Percentiles rank a stretch among this genome's conserved stretches.
Conservation (phyloP, 64 coral and sea anemone genomes). For the Pocillopora verrucosa region DNA sequence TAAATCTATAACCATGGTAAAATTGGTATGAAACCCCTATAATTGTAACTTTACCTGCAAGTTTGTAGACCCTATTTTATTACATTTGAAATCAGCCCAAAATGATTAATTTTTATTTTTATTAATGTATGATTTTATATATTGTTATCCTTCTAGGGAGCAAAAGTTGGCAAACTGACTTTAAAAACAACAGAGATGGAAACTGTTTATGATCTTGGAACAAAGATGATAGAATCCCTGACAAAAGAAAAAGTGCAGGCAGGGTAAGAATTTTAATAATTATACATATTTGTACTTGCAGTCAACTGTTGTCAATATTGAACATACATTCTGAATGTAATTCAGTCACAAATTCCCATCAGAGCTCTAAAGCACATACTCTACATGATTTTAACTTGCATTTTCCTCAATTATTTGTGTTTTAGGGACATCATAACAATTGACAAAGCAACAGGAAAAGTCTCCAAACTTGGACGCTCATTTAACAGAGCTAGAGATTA, state of each 20-base stretch:
- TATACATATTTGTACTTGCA: neutral
- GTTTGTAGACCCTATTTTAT: too few species aligned
- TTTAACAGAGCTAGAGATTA: constrained; percentile 98
- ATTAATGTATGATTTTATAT: neutral
- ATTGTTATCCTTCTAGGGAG: constrained; percentile 44
- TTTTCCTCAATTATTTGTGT: neutral
- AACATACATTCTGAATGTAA: neutral
- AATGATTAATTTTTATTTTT: neutral
- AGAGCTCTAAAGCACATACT: too few species aligned
- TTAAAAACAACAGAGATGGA: constrained; percentile 99
- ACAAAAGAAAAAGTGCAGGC: constrained; percentile 99
- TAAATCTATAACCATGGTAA: too few species aligned
- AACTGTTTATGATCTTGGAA: constrained; percentile 96
- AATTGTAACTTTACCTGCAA: too few species aligned
- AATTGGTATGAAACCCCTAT: too few species aligned
- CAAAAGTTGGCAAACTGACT: constrained; percentile 96
- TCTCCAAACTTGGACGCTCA: constrained; percentile 94
- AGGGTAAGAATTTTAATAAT: constrained; percentile 60
- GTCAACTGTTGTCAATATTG: too few species aligned
- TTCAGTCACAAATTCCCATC: too few species aligned
- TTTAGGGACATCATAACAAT: constrained; percentile 96
- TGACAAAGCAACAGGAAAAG: constrained; percentile 98
- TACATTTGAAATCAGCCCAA: neutral
- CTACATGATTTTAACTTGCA: too few species aligned
- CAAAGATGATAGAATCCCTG: constrained; percentile 99